Conservation (phyloP, 2,113 vertebrate genomes). For the Myotis yumanensis region DNA sequence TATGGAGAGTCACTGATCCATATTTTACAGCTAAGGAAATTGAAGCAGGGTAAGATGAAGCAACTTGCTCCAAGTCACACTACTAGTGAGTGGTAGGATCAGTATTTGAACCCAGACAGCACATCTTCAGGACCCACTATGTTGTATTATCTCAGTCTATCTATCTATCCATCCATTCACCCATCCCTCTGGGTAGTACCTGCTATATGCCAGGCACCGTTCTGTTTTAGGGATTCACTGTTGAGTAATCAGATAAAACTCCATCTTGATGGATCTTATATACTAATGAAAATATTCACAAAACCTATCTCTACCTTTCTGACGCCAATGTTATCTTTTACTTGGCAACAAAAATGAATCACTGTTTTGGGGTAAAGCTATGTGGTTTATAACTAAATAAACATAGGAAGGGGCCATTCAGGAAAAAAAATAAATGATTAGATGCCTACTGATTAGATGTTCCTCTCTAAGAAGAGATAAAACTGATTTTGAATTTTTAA, state of each 20-base stretch:
- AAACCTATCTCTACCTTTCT: not conserved
- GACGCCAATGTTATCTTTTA: not conserved
- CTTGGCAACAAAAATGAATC: not conserved
- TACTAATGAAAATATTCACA: not conserved
- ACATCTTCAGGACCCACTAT: accelerated
- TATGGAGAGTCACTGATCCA: not conserved
- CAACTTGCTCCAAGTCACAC: not conserved
- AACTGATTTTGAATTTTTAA: not conserved
- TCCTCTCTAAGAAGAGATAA: not conserved
- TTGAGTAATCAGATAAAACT: not conserved
- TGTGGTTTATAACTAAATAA: not conserved
- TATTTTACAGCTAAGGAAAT: not conserved
- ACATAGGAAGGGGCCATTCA: not conserved
- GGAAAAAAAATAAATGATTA: not conserved
- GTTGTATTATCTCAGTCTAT: not conserved
- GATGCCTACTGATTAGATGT: not conserved
- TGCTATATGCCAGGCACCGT: not conserved
- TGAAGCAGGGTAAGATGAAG: not conserved
- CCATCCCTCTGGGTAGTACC: not conserved
- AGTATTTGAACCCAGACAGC: not conserved
- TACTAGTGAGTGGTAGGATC: not conserved
- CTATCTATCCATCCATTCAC: not conserved
- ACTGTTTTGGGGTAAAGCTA: not conserved
- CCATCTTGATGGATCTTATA: not conserved
- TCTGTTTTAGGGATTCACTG: not conserved